Evolutionary conservation across 2,113 vertebrate species (phyloP).

Genomic region (Platysteira castanea): DNA sequence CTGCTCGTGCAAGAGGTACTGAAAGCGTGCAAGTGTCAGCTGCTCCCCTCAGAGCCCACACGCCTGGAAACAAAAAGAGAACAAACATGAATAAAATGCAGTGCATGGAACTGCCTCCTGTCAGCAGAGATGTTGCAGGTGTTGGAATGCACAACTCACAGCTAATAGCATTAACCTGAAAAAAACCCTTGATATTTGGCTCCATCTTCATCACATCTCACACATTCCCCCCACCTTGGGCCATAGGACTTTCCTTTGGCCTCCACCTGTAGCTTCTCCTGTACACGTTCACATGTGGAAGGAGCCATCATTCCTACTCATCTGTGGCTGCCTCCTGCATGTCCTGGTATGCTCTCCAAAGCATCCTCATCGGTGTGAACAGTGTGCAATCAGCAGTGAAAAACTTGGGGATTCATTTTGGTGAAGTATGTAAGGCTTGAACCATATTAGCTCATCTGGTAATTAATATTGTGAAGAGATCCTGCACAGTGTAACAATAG

Average conservation of each 20-base stretch:
- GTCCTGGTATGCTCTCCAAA: neutral
- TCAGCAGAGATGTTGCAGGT: neutral
- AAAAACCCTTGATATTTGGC: neutral
- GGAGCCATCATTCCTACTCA: neutral
- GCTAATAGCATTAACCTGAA: neutral
- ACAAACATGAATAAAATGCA: neutral
- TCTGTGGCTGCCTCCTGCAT: neutral
- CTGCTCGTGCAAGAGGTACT: accelerated
- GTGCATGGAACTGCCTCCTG: neutral
- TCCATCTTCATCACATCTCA: neutral
- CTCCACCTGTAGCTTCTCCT: neutral
- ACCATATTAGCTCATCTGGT: neutral
- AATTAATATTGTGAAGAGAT: constrained; percentile 3
- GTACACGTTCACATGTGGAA: neutral
- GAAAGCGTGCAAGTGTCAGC: accelerated
- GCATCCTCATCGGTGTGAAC: neutral
- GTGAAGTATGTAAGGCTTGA: neutral
- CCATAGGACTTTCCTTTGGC: neutral
- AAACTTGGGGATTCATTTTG: neutral
- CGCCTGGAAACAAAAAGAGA: neutral
- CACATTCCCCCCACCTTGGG: neutral
- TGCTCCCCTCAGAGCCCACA: neutral
- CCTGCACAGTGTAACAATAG: neutral
- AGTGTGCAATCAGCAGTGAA: neutral
- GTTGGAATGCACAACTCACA: neutral